Evolutionary conservation across 2,888 invertebrate genomes (phyloP).

Genomic region (Aproaerema taeniolella): DNA sequence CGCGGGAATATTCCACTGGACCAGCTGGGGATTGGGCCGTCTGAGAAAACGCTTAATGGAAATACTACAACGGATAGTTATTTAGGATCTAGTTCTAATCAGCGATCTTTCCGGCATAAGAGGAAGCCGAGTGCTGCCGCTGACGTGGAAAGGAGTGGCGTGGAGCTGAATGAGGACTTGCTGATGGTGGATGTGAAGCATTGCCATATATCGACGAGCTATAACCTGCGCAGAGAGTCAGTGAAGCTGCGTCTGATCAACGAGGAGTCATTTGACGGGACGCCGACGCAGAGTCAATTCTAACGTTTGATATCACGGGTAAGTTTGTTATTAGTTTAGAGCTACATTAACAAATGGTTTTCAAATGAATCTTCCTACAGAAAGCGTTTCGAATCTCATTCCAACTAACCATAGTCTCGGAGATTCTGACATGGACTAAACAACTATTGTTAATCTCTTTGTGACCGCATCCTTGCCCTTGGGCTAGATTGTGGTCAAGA

Average conservation of each 20-base stretch:
- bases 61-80: conserved; percentile 84
- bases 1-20: conserved; percentile 67
- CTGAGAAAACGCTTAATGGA: conserved; percentile 86
- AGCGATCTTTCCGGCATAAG: conserved; percentile 67
- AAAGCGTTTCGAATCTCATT: too few relatives aligned
- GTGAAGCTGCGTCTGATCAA: conserved; percentile 66
- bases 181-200: conserved; percentile 66
- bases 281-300: conserved; percentile 67
- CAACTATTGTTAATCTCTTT: too few relatives aligned
- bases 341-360: too few relatives aligned
- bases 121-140: conserved; percentile 79
- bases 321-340: conserved; percentile 25
- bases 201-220: conserved; percentile 70
- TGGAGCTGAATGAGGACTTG: conserved; percentile 63
- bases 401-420: too few relatives aligned
- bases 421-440: too few relatives aligned
- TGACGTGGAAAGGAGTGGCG: conserved; percentile 77
- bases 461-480: too few relatives aligned
- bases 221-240: conserved; percentile 64
- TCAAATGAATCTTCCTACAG: too few relatives aligned
- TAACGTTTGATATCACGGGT: conserved; percentile 66
- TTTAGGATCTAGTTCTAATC: conserved; percentile 74
- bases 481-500: too few relatives aligned
- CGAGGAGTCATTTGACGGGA: conserved; percentile 66
- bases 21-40: conserved; percentile 74